Evolutionary conservation across 2,113 vertebrate species (phyloP), one percentile per base, ranked within the genome.

Genomic region (Sapajus apella): DNA sequence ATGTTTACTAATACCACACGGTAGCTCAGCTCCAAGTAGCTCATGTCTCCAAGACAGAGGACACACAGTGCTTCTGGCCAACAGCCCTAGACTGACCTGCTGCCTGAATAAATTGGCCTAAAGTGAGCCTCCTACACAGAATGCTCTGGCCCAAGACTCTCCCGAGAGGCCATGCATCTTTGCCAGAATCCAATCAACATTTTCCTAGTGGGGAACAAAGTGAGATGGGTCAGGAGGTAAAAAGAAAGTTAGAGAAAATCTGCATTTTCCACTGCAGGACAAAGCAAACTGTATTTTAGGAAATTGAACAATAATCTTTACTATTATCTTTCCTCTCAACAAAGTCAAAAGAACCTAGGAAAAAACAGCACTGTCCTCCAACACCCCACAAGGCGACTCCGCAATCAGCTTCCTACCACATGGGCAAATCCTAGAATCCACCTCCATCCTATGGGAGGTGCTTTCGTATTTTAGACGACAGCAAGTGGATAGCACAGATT

Each of bases 191-290:
- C 64, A 92, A 92, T 87, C 95, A 90, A 96, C 84, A 96, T 97
- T 97, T 98, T 97, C 98, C 92, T 97, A 97, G 52, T 92, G 64
- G 92, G 79, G 92, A 97, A 92, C 84, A 97, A 96, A 97, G 50
- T 40, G 95, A 97, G 97, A 87, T 88, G 91, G 94, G 90, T 97
- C 95, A 93, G 66, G 77, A 97, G 93, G 55, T 94, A 79, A 87
- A 85, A 83, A 79, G 76, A 92, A 83, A 95, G 87, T 40, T 27
- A 55, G 84, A 56, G 50, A 88, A 88, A 52, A 97, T 93, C 91
- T 83, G 23, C 37, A 76, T 91, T 97, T 97, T 96, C 95, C 95
- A 96, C 47, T 37, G 66, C 32, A 83, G 47, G 27, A 91, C 52
- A 91, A 82, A 66, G 95, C 90, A n/a, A 40, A 95, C 32, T 45